Conservation (phyloP, 2,113 vertebrate genomes). For the Athene cunicularia region DNA sequence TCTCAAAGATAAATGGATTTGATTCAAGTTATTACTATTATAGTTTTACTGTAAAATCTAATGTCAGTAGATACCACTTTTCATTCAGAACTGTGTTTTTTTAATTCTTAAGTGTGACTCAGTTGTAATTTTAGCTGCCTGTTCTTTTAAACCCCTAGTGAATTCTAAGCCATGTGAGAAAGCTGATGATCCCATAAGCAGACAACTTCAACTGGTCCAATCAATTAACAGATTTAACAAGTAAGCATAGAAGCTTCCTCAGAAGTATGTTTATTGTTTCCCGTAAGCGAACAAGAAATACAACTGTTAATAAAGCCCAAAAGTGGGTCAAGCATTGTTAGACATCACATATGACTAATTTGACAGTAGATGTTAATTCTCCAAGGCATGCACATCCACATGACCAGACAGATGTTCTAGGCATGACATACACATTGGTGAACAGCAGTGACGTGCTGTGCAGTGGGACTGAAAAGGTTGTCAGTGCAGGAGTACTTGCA, state of each 20-base stretch:
- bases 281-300: not conserved
- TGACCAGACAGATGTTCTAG: not conserved
- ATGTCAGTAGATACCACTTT: not conserved
- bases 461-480: not conserved
- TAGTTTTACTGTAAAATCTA: not conserved
- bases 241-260: conserved; percentile 63
- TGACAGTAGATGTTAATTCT: not conserved
- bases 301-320: not conserved
- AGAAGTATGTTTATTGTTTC: not conserved
- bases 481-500: not conserved
- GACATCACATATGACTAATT: not conserved
- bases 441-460: not conserved
- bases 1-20: not conserved
- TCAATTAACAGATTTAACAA: conserved; percentile 76
- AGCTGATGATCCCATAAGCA: conserved; percentile 71
- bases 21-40: not conserved
- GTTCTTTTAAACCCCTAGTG: conserved; percentile 65
- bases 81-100: not conserved
- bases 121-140: conserved; percentile 35
- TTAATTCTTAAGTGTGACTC: not conserved
- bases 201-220: conserved; percentile 78
- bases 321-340: not conserved
- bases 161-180: conserved; percentile 74
- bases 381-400: rapidly evolving
- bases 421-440: not conserved